phyloP scores from a whole-genome alignment of 2,113 vertebrate genomes.

The Limnothrissa miodon region DNA sequence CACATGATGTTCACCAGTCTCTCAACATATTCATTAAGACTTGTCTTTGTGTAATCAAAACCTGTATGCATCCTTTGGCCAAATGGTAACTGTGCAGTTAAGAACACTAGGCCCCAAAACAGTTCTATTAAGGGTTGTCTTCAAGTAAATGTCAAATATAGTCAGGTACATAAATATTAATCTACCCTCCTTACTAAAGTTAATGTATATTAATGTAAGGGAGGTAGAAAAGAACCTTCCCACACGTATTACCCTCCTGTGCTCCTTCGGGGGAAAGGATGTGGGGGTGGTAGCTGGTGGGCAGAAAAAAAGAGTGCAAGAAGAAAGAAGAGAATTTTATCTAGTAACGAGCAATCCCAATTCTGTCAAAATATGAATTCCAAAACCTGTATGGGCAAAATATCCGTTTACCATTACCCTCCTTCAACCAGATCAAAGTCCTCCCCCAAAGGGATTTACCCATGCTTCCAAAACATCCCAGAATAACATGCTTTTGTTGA shows the following conservation, averaged over 20 bases:
- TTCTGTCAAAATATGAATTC: conserved; percentile 11
- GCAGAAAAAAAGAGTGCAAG: no score
- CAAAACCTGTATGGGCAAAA: background rate
- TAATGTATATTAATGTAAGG: no score
- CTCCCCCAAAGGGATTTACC: background rate
- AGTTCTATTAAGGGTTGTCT: background rate
- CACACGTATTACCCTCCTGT: conserved; percentile 37
- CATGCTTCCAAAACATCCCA: background rate
- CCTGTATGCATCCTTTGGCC: background rate
- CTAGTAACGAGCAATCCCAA: background rate
- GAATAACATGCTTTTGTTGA: background rate
- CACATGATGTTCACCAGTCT: background rate
- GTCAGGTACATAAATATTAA: no score
- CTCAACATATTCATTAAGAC: background rate
- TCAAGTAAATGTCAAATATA: background rate
- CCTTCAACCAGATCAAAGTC: conserved; percentile 8
- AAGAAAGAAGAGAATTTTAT: background rate
- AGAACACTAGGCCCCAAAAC: background rate
- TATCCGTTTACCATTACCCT: background rate
- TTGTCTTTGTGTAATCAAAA: conserved; percentile 1
- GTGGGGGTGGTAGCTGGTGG: conserved; percentile 35
- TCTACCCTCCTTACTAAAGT: no score
- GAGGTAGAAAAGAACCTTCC: conserved; percentile 17
- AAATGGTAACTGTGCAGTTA: background rate
- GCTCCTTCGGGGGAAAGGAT: conserved; percentile 43